These are phyloP conservation scores for Champsocephalus esox DNA, from an alignment of 2,797 vertebrate genomes.

Conservation along the genomic window DNA sequence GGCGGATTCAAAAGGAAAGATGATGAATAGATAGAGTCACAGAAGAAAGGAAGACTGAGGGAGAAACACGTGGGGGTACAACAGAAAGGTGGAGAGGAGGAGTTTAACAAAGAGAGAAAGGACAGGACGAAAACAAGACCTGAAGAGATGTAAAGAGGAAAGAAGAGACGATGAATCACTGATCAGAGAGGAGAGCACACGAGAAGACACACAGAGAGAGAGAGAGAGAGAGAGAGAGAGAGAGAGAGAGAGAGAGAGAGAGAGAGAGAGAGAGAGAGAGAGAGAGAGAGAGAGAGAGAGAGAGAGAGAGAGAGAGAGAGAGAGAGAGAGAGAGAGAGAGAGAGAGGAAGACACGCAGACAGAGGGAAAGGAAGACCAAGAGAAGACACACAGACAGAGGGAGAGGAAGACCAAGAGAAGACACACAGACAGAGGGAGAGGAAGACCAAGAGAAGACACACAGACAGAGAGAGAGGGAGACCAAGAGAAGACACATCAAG, in stretches of 20 bases:
- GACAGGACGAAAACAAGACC: background rate
- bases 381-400: too few relatives aligned
- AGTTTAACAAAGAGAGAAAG: conserved; percentile 29
- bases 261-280: too few relatives aligned
- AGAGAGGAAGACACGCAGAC: too few relatives aligned
- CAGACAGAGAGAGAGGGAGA: too few relatives aligned
- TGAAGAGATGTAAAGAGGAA: background rate
- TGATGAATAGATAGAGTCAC: background rate
- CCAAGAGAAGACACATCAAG: too few relatives aligned
- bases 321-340: too few relatives aligned
- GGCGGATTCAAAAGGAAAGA: background rate
- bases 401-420: background rate
- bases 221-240: too few relatives aligned
- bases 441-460: too few relatives aligned
- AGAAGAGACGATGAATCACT: background rate
- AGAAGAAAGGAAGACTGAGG: background rate
- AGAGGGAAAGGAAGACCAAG: too few relatives aligned
- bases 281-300: too few relatives aligned
- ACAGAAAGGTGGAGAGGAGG: conserved; percentile 31
- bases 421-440: background rate
- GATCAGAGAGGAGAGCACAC: background rate
- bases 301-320: too few relatives aligned
- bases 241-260: too few relatives aligned
- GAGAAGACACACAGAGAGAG: background rate
- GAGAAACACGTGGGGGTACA: background rate